Evolutionary conservation across 2,113 vertebrate species (phyloP).

Genomic region (Alethe diademata): DNA sequence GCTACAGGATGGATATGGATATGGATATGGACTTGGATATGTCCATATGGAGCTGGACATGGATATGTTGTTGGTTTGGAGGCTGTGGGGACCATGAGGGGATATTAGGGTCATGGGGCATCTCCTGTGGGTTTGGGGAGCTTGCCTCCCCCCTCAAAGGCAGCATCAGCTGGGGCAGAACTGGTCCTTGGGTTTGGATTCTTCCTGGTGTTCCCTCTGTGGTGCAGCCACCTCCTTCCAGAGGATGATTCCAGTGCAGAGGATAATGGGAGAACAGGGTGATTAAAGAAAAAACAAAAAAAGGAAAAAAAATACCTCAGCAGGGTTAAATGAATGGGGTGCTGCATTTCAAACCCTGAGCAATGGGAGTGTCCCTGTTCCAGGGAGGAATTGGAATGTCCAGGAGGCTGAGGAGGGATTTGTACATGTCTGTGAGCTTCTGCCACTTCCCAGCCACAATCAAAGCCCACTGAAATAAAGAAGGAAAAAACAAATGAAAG

Average conservation of each 20-base stretch:
- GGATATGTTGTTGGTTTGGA: fast-evolving
- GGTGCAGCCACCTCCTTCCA: neutral
- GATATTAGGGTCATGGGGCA: neutral
- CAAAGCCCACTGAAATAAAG: neutral
- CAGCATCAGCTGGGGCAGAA: neutral
- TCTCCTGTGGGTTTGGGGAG: neutral
- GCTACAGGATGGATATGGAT: no score
- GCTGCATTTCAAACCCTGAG: neutral
- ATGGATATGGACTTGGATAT: neutral
- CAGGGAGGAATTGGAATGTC: neutral
- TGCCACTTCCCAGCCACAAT: neutral
- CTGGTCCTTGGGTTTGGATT: neutral
- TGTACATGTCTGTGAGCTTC: fast-evolving
- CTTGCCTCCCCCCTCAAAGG: neutral
- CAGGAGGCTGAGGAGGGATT: neutral
- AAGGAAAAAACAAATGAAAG: neutral
- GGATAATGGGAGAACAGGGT: neutral
- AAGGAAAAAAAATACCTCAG: fast-evolving
- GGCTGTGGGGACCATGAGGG: fast-evolving
- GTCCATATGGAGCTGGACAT: fast-evolving
- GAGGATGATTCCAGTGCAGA: neutral
- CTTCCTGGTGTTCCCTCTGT: neutral
- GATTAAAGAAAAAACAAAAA: neutral
- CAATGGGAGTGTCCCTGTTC: neutral
- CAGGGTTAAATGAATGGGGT: neutral